Conservation (phyloP, 64 coral and sea anemone species). For the Astreopora myriophthalma region DNA sequence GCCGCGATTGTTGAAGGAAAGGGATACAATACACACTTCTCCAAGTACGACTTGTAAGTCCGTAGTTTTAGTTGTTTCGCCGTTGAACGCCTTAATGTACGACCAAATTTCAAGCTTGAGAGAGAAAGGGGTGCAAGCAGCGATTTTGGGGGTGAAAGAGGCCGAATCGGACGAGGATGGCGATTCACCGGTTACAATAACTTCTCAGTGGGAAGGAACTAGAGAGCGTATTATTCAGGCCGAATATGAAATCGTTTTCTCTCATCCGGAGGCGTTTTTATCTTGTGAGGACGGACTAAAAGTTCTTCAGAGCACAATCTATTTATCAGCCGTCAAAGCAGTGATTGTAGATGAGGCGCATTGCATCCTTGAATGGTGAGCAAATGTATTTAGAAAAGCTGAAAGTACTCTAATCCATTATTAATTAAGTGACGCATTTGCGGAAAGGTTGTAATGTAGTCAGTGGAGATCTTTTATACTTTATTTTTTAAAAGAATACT, state of each 20-base stretch:
- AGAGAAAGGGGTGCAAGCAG: not conserved
- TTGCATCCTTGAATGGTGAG: slow-evolving; percentile 39
- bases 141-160: not conserved
- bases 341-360: slow-evolving; percentile 24
- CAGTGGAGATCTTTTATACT: not conserved
- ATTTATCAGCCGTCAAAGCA: not conserved
- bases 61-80: not conserved
- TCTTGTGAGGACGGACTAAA: not conserved
- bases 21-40: not conserved
- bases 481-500: not conserved
- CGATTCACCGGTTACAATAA: not conserved
- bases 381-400: not conserved
- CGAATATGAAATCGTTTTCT: not conserved
- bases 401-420: not conserved
- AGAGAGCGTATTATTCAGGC: not conserved
- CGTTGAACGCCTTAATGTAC: not conserved
- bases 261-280: not conserved
- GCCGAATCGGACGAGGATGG: not conserved
- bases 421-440: not conserved
- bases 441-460: not conserved
- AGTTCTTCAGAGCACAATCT: not conserved
- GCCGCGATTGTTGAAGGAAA: not conserved
- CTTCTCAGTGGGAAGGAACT: not conserved
- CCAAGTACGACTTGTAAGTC: not conserved
- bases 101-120: not conserved